Percentiles rank a stretch among this genome's conserved stretches.
Evolutionary conservation across 2,888 invertebrate genomes (phyloP).

Genomic region (Caenorhabditis macrosperma): DNA sequence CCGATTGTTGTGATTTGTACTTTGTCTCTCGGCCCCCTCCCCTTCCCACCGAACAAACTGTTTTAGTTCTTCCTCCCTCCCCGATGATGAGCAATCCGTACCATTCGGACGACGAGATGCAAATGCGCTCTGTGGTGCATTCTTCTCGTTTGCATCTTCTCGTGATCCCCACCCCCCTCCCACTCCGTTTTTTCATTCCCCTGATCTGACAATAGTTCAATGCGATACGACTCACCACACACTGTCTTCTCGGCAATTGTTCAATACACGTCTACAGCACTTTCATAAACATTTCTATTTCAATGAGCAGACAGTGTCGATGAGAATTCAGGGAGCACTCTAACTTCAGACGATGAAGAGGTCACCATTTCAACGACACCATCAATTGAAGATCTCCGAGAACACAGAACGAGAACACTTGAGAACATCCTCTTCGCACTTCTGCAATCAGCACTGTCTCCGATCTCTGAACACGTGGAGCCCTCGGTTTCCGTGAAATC

Average conservation of each 20-base stretch:
- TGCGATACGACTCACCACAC: neutral
- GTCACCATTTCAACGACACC: too few relatives aligned
- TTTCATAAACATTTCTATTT: conserved; percentile 15
- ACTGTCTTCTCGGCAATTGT: conserved; percentile 12
- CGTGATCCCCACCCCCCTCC: neutral
- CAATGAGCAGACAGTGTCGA: too few relatives aligned
- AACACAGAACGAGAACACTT: too few relatives aligned
- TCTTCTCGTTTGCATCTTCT: neutral
- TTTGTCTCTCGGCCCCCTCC: conserved; percentile 3
- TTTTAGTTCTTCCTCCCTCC: conserved; percentile 2
- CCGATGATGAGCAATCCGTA: conserved; percentile 22
- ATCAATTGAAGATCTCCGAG: too few relatives aligned
- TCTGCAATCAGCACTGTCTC: neutral
- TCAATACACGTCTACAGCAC: conserved; percentile 16
- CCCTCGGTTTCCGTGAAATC: too few relatives aligned
- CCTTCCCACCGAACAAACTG: neutral
- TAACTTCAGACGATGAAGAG: too few relatives aligned
- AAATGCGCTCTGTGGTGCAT: neutral
- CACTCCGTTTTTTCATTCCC: conserved; percentile 28
- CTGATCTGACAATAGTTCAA: conserved; percentile 15
- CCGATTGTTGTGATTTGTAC: conserved; percentile 57
- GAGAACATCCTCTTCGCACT: neutral
- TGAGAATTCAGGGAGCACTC: too few relatives aligned
- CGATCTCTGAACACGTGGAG: neutral
- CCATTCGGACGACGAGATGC: conserved; percentile 1